Evolutionary conservation across 92 coral and sea anemone species (phyloP).

Genomic region (Blastomussa wellsi): DNA sequence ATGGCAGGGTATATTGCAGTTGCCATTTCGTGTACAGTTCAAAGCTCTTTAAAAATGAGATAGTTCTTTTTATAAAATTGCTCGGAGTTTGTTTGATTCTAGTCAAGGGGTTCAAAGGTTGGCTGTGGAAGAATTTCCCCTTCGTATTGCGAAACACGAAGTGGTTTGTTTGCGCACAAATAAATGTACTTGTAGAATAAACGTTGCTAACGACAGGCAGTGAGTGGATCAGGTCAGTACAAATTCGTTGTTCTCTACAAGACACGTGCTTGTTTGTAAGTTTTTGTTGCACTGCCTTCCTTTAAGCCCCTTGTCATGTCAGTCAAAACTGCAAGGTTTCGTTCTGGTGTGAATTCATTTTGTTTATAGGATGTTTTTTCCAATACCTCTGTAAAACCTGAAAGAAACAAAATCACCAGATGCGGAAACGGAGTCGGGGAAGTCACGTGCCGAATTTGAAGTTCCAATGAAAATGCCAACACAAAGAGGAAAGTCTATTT

Average conservation of each 20-base stretch:
- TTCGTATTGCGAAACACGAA: neutral
- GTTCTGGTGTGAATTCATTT: conserved; percentile 26
- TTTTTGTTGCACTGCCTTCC: neutral
- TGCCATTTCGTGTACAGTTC: conserved; percentile 45
- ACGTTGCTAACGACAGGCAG: neutral
- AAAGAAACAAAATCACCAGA: conserved; percentile 18
- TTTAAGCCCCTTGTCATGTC: neutral
- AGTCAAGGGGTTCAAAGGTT: conserved; percentile 2
- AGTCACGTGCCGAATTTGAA: conserved; percentile 24
- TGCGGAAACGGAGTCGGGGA: neutral
- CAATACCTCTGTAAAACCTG: conserved; percentile 13
- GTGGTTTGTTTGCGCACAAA: neutral
- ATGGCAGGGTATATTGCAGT: conserved; percentile 14
- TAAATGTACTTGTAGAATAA: too few species aligned
- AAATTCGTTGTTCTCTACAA: neutral
- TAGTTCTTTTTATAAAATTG: conserved; percentile 31
- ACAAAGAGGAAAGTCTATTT: conserved; percentile 36
- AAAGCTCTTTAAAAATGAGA: conserved; percentile 25
- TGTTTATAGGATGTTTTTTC: conserved; percentile 30
- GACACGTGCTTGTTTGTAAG: neutral
- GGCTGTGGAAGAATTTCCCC: neutral
- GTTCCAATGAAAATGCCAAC: conserved; percentile 42
- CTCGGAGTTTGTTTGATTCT: conserved; percentile 17
- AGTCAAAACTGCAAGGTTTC: neutral
- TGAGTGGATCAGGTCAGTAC: neutral